These are phyloP conservation scores for Istiophorus platypterus DNA, from an alignment of 2,113 vertebrate species.

Conservation along the genomic window DNA sequence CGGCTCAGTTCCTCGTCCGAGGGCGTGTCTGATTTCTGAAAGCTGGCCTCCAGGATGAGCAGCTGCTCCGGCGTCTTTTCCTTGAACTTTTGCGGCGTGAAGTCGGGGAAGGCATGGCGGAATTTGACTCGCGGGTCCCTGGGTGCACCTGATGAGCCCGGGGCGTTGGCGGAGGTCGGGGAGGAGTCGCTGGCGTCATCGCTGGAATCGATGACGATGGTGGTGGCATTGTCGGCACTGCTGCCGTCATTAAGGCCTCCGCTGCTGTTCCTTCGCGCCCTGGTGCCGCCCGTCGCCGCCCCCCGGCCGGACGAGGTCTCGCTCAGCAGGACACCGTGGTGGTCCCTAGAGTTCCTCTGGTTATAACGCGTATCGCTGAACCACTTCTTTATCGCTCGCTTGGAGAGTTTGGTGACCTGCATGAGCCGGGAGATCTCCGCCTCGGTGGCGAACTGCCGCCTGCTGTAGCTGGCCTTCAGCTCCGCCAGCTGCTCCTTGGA, in stretches of 20 bases:
- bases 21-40: conserved; percentile 87
- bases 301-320: conserved; percentile 57
- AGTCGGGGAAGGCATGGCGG: conserved; percentile 91
- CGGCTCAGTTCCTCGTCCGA: conserved; percentile 94
- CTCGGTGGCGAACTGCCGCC: conserved; percentile 94
- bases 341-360: conserved; percentile 96
- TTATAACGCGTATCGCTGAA: conserved; percentile 99
- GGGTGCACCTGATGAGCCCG: conserved; percentile 5
- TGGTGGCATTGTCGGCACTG: conserved; percentile 48
- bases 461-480: conserved; percentile 94
- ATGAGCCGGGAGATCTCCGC: conserved; percentile 94
- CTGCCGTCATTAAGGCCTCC: conserved; percentile 20
- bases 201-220: conserved; percentile 95
- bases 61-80: conserved; percentile 95
- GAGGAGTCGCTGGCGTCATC: conserved; percentile 90
- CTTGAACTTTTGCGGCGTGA: conserved; percentile 94
- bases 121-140: conserved; percentile 85
- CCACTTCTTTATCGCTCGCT: conserved; percentile 99
- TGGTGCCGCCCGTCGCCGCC: background rate
- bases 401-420: conserved; percentile 94
- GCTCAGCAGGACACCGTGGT: conserved; percentile 82
- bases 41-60: conserved; percentile 91
- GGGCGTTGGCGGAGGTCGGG: conserved; percentile 64
- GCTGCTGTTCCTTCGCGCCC: background rate
- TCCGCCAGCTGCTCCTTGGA: conserved; percentile 97